A percentile compares a stretch with the other conserved stretches of the same genome.
These are phyloP conservation scores for Gallinago stenura DNA, from an alignment of 2,797 vertebrate species.

Conservation along the genomic window DNA sequence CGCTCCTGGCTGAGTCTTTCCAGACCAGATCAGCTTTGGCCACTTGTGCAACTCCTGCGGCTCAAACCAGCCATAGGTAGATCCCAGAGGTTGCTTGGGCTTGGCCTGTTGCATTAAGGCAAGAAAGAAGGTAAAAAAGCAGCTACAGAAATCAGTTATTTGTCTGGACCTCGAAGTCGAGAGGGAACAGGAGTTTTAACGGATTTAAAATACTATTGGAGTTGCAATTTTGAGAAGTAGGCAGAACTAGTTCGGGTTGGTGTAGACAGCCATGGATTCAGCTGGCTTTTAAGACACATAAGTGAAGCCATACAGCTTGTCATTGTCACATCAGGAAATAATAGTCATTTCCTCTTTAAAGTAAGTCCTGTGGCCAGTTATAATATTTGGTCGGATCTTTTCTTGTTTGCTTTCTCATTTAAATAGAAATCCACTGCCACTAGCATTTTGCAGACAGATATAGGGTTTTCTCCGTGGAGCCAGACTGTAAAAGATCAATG, in stretches of 20 bases:
- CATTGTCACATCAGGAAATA: not conserved
- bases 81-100: not conserved
- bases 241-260: not conserved
- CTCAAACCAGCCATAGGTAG: not conserved
- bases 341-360: not conserved
- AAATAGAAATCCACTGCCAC: not conserved
- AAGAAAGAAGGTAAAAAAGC: not conserved
- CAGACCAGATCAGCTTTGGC: not conserved
- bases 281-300: not conserved
- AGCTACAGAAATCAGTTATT: not conserved
- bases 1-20: not conserved
- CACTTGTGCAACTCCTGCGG: not conserved
- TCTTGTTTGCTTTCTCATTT: not conserved
- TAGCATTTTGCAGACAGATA: not conserved
- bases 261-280: not conserved
- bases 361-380: not conserved
- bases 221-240: not conserved
- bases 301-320: not conserved
- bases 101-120: not conserved
- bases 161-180: rapidly evolving
- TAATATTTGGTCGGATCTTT: not conserved
- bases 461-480: not conserved
- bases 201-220: not conserved
- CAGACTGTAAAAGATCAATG: not conserved
- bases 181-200: not conserved